Percentiles rank a stretch among this genome's conserved stretches.
These are phyloP conservation scores for Heterotilapia buettikoferi DNA, from an alignment of 2,113 vertebrate species.

Conservation along the genomic window DNA sequence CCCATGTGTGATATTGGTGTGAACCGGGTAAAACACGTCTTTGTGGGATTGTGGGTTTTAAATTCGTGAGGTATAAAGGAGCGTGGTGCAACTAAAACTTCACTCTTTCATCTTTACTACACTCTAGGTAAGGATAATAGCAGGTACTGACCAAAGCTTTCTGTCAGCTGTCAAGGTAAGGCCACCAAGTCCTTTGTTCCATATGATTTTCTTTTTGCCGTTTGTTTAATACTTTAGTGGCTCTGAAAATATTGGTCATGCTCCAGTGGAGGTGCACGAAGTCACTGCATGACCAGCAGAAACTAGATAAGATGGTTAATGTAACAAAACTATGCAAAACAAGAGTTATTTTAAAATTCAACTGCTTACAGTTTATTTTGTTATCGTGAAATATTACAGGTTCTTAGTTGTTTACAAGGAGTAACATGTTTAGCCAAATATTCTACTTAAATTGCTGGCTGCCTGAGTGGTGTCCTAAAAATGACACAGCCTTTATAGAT, in stretches of 20 bases:
- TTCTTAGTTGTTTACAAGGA: accelerated
- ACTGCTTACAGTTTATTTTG: neutral
- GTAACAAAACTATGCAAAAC: neutral
- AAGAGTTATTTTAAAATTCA: neutral
- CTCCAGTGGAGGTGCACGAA: accelerated
- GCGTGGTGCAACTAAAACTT: accelerated
- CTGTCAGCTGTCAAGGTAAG: neutral
- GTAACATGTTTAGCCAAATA: neutral
- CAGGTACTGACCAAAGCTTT: neutral
- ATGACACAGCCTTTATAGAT: neutral
- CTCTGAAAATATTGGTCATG: accelerated
- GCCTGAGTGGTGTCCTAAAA: neutral
- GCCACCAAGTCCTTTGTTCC: neutral
- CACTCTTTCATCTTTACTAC: too few relatives aligned
- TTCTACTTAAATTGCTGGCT: accelerated
- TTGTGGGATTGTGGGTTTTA: neutral
- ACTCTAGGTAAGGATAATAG: neutral
- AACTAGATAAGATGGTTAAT: neutral
- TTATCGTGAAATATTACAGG: accelerated
- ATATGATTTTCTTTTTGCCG: neutral
- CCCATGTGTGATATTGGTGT: neutral
- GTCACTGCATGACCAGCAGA: neutral
- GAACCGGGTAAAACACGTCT: neutral
- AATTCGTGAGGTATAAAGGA: neutral
- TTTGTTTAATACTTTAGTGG: neutral